A percentile compares a stretch with the other conserved stretches of the same genome.
phyloP scores from a whole-genome alignment of 2,797 vertebrate species.

The Sparus aurata region DNA sequence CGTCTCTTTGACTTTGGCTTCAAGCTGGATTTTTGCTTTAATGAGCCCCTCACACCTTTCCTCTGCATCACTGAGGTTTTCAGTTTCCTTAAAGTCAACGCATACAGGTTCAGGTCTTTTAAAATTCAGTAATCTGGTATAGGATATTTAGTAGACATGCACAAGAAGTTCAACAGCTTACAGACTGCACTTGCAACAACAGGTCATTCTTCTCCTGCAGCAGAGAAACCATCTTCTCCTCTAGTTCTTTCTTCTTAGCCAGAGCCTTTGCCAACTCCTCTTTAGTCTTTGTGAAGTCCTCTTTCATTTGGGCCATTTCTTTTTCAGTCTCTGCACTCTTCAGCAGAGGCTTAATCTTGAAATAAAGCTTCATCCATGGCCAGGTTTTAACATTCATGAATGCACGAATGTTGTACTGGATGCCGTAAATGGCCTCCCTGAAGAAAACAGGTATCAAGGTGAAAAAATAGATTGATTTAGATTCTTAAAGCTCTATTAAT shows the following conservation, averaged over 20 bases:
- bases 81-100: constrained; percentile 24
- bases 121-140: background rate
- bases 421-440: constrained; percentile 65
- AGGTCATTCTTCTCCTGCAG: constrained; percentile 92
- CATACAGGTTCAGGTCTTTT: background rate
- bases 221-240: constrained; percentile 92
- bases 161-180: constrained; percentile 70
- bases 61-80: constrained; percentile 76
- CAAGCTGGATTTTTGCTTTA: constrained; percentile 83
- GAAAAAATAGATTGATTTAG: background rate
- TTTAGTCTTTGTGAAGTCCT: constrained; percentile 91
- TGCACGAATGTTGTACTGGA: constrained; percentile 89
- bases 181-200: constrained; percentile 88
- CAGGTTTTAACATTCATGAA: constrained; percentile 97
- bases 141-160: background rate
- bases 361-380: constrained; percentile 97
- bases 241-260: constrained; percentile 91
- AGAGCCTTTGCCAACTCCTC: constrained; percentile 88
- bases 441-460: background rate
- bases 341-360: constrained; percentile 93
- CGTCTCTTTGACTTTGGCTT: constrained; percentile 87
- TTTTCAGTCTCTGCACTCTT: constrained; percentile 93
- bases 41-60: constrained; percentile 73
- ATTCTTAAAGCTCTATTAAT: constrained; percentile 5
- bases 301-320: constrained; percentile 93